These are phyloP conservation scores for Apostichopus parvimensis DNA, from an alignment of 35 echinoderm and acorn worm species.

Conservation along the genomic window DNA sequence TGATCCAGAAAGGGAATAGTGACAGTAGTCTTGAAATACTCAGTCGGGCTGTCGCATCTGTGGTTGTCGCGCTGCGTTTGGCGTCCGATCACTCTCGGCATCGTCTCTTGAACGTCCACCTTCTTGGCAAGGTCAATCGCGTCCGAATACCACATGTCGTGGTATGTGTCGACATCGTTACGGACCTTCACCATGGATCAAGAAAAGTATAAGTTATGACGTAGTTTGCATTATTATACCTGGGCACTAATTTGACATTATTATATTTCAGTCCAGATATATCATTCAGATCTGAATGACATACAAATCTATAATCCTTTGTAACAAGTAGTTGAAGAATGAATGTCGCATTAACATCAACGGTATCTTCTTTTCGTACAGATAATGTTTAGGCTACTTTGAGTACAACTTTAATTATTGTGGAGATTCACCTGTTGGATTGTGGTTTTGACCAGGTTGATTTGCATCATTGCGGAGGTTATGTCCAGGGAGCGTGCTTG, in stretches of 20 bases:
- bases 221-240: not conserved
- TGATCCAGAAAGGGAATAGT: slow-evolving; percentile 46
- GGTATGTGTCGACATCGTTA: not conserved
- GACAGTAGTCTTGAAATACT: slow-evolving; percentile 29
- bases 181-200: not conserved
- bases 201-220: not conserved
- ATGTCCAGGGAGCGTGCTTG: too few relatives aligned
- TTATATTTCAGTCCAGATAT: not conserved
- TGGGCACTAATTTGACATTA: not conserved
- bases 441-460: not conserved
- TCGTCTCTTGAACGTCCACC: slow-evolving; percentile 6
- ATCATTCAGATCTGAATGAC: not conserved
- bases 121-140: not conserved
- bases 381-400: too few relatives aligned
- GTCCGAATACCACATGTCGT: not conserved
- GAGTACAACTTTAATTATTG: too few relatives aligned
- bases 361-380: too few relatives aligned
- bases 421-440: too few relatives aligned
- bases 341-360: too few relatives aligned
- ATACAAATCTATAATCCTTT: not conserved
- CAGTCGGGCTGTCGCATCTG: slow-evolving; percentile 1
- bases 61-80: slow-evolving; percentile 9
- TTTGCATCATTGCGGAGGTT: not conserved
- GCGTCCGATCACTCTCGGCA: not conserved
- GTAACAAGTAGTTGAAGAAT: too few relatives aligned